These are phyloP conservation scores for Nesoenas mayeri DNA, from an alignment of 2,113 vertebrate species.

Conservation along the genomic window DNA sequence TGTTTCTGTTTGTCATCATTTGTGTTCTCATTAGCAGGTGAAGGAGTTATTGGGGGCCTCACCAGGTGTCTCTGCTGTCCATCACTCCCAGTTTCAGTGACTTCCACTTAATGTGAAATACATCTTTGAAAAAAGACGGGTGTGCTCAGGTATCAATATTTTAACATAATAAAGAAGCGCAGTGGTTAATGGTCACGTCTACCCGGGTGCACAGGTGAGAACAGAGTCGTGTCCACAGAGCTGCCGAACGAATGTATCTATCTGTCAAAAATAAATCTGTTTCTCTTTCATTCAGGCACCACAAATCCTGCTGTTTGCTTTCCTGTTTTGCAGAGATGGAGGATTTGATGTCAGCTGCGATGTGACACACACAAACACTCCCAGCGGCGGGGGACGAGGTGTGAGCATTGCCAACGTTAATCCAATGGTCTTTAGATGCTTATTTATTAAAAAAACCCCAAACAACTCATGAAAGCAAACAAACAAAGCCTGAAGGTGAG, in stretches of 20 bases:
- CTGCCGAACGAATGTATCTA: no score
- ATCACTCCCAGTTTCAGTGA: background rate
- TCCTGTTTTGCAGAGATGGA: background rate
- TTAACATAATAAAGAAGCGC: rapidly evolving
- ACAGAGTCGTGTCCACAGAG: rapidly evolving
- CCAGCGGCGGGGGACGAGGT: background rate
- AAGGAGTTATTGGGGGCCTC: background rate
- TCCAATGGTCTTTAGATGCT: background rate
- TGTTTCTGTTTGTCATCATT: background rate
- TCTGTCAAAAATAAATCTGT: background rate
- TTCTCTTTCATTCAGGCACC: background rate
- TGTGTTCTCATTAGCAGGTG: background rate
- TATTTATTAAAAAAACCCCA: background rate
- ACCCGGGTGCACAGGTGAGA: background rate
- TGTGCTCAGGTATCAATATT: no score
- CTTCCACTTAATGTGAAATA: rapidly evolving
- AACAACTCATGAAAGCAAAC: background rate
- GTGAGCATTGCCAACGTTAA: background rate
- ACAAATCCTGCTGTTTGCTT: background rate
- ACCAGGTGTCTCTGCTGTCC: background rate
- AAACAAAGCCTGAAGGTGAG: background rate
- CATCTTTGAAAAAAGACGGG: no score
- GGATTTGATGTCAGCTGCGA: background rate
- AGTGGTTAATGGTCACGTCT: rapidly evolving
- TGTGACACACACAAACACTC: background rate